Conservation (phyloP, 1,140 invertebrate species). For the Stegodyphus mimosarum region DNA sequence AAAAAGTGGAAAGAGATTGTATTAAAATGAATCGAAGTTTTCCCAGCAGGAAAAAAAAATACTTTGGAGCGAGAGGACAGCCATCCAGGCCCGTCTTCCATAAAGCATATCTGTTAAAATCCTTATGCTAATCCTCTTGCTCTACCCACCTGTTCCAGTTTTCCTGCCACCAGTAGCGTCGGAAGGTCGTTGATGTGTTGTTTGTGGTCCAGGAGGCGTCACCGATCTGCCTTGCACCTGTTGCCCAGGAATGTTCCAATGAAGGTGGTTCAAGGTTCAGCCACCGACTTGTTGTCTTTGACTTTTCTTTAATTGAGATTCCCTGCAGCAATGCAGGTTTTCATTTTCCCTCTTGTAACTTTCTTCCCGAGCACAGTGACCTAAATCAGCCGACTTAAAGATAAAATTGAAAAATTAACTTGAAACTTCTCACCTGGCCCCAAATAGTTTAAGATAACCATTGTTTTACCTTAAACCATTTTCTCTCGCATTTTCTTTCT, state of each 20-base stretch:
- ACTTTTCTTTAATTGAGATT: conserved; percentile 1
- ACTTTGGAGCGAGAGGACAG: too few species aligned
- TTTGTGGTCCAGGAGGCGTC: conserved; percentile 33
- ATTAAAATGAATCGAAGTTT: too few species aligned
- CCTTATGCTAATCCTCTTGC: neutral
- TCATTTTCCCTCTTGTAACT: neutral
- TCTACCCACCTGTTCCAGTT: conserved; percentile 37
- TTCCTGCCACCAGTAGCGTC: conserved; percentile 1
- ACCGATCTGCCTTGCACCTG: conserved; percentile 50
- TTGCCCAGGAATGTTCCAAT: conserved; percentile 47
- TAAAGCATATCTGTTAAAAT: neutral
- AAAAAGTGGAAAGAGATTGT: too few species aligned
- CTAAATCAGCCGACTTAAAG: neutral
- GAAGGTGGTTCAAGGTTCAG: conserved; percentile 56
- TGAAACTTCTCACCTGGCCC: too few species aligned
- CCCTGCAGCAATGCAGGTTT: conserved; percentile 2
- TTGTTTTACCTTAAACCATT: too few species aligned
- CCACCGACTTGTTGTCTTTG: conserved; percentile 43
- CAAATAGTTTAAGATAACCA: too few species aligned
- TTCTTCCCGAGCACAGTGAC: neutral
- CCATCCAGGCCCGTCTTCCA: too few species aligned
- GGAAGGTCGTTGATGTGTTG: conserved; percentile 58
- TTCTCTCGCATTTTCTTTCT: too few species aligned
- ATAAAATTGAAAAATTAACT: too few species aligned
- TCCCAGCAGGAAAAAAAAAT: too few species aligned